phyloP scores from a whole-genome alignment of 2,113 vertebrate species.

The Nibea albiflora region DNA sequence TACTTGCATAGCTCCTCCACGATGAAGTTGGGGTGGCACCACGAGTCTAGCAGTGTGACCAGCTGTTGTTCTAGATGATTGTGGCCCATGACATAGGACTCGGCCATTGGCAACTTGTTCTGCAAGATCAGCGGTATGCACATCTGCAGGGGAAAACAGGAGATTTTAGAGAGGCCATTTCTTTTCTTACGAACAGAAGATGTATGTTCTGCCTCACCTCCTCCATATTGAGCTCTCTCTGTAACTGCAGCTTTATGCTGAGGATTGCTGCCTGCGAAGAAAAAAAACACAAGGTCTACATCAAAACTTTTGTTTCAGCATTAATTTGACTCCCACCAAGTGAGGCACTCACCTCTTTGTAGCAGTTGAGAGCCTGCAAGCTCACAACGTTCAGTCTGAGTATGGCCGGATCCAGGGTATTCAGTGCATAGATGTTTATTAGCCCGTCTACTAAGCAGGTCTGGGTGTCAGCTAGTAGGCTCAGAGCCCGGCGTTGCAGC shows the following conservation, averaged over 20 bases:
- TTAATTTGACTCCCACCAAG: not conserved
- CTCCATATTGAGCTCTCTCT: conserved; percentile 86
- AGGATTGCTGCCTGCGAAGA: conserved; percentile 83
- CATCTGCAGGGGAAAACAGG: conserved; percentile 77
- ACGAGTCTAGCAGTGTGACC: conserved; percentile 86
- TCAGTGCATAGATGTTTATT: conserved; percentile 79
- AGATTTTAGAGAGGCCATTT: not conserved
- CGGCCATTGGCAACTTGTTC: conserved; percentile 83
- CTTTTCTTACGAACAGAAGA: not conserved
- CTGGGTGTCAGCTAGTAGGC: conserved; percentile 70
- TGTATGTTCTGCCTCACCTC: conserved; percentile 82
- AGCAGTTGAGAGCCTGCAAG: conserved; percentile 66
- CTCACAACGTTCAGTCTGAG: conserved; percentile 64
- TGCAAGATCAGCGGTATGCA: conserved; percentile 87
- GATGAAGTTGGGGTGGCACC: conserved; percentile 87
- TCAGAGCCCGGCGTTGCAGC: conserved; percentile 76
- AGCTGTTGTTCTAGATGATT: conserved; percentile 84
- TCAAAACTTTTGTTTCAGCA: not conserved
- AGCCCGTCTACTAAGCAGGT: conserved; percentile 68
- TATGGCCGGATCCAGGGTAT: conserved; percentile 63
- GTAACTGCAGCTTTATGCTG: conserved; percentile 85
- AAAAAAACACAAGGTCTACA: not conserved
- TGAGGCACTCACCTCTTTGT: conserved; percentile 76
- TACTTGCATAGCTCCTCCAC: conserved; percentile 74
- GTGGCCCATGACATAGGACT: conserved; percentile 82